Percentiles rank a stretch among this genome's conserved stretches.
Evolutionary conservation across 1,140 invertebrate genomes (phyloP).

Genomic region (Caerostris extrusa): DNA sequence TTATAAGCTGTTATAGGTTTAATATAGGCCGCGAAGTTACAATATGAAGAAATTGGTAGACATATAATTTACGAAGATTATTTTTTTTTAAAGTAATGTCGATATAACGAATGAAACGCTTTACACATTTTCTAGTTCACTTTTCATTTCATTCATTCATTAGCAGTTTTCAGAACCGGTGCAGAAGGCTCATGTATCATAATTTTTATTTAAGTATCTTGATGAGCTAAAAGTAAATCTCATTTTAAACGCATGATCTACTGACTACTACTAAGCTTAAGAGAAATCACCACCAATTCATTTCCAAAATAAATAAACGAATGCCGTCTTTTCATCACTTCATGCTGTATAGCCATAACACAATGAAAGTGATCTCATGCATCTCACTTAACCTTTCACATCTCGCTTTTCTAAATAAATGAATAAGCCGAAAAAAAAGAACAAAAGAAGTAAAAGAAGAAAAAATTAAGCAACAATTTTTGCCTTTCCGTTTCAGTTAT

Average conservation of each 20-base stretch:
- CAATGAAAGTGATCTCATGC: constrained; percentile 56
- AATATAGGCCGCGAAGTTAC: no score
- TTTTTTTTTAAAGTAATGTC: no score
- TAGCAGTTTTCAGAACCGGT: background rate
- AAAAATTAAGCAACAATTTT: constrained; percentile 51
- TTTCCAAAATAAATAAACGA: constrained; percentile 24
- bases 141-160: no score
- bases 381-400: constrained; percentile 52
- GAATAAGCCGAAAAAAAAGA: constrained; percentile 19
- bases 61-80: no score
- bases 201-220: background rate
- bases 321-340: background rate
- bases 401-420: background rate
- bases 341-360: background rate
- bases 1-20: no score
- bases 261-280: background rate
- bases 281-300: constrained; percentile 7
- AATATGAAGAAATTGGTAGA: no score
- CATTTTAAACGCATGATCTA: constrained; percentile 15
- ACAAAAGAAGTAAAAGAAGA: background rate
- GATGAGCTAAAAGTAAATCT: constrained; percentile 25
- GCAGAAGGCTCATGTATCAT: background rate
- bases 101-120: no score
- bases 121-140: no score
- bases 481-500: constrained; percentile 29